These are phyloP conservation scores for Ianthella basta DNA, from an alignment of 37 sponge, comb jelly and placozoan species.

Conservation along the genomic window DNA sequence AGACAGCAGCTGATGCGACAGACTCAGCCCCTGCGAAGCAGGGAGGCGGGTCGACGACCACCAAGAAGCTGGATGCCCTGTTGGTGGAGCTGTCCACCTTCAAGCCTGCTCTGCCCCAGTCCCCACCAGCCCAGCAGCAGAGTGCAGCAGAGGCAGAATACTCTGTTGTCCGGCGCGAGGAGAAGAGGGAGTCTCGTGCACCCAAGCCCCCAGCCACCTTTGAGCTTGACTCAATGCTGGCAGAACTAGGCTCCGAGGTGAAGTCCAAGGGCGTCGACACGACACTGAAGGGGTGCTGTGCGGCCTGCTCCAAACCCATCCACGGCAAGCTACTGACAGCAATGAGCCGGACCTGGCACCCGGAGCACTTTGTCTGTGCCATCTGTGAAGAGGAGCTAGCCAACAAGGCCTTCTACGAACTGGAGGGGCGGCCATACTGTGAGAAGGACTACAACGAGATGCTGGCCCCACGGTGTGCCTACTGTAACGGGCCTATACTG, in stretches of 20 bases:
- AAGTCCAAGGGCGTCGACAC: constrained; percentile 74
- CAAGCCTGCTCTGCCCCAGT: constrained; percentile 40
- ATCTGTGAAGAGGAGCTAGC: constrained; percentile 85
- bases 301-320: constrained; percentile 95
- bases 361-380: constrained; percentile 95
- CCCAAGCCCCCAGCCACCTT: constrained; percentile 45
- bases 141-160: not conserved
- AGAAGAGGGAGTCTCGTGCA: constrained; percentile 11
- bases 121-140: not conserved
- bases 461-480: constrained; percentile 94
- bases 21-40: constrained; percentile 10
- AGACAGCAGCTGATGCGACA: not conserved
- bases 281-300: constrained; percentile 77
- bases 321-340: constrained; percentile 89
- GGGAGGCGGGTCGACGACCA: constrained; percentile 63
- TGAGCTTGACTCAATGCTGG: constrained; percentile 83
- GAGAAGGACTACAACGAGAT: constrained; percentile 99
- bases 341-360: constrained; percentile 90
- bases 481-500: constrained; percentile 95
- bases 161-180: constrained; percentile 15
- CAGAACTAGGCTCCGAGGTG: constrained; percentile 62
- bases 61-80: constrained; percentile 89
- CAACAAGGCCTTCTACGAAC: constrained; percentile 82
- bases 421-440: constrained; percentile 89
- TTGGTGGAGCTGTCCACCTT: constrained; percentile 88